Percentiles rank a stretch among this genome's conserved stretches.
phyloP scores from a whole-genome alignment of 2,797 vertebrate genomes.

The Diglossa cyanea region DNA sequence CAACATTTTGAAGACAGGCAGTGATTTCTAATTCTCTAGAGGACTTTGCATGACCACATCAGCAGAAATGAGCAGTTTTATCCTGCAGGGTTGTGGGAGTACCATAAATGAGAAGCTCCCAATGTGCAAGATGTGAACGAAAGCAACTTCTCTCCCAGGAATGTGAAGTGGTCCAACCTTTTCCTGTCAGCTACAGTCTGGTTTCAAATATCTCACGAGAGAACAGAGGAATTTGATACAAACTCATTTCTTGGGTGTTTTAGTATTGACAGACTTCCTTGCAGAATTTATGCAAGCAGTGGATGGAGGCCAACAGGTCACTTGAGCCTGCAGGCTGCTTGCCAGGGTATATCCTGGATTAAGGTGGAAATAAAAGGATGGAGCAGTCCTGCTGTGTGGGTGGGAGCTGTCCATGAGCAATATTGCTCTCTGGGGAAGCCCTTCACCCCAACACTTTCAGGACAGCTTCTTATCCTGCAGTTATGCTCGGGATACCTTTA shows the following conservation, averaged over 20 bases:
- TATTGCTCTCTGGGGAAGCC: neutral
- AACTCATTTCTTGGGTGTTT: neutral
- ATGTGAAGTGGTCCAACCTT: neutral
- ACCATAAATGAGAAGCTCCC: neutral
- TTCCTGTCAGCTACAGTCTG: neutral
- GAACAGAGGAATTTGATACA: neutral
- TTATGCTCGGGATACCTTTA: neutral
- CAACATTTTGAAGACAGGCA: neutral
- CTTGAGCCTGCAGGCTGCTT: neutral
- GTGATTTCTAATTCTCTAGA: neutral
- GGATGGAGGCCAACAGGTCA: neutral
- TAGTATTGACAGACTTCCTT: neutral
- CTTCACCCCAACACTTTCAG: neutral
- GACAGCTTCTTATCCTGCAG: neutral
- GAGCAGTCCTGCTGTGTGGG: accelerated
- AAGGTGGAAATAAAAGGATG: neutral
- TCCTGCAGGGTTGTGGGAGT: neutral
- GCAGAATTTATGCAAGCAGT: neutral
- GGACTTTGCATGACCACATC: neutral
- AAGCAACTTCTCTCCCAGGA: neutral
- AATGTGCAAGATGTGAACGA: neutral
- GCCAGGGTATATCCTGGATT: neutral
- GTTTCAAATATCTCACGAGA: neutral
- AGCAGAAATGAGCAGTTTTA: neutral
- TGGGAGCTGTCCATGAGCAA: neutral